phyloP scores from a whole-genome alignment of 1,140 invertebrate genomes.

The Megathymus violae region DNA sequence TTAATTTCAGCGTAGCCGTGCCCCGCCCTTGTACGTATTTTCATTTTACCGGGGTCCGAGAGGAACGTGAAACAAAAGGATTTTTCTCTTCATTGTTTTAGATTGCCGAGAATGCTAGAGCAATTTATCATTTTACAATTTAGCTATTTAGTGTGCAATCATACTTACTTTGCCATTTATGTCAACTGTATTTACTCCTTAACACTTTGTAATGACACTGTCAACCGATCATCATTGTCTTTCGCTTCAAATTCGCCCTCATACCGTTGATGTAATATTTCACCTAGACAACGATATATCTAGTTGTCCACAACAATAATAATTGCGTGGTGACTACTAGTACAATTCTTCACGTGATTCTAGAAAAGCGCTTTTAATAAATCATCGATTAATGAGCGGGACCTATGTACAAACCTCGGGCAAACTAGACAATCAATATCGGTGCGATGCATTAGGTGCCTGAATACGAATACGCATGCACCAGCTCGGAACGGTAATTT shows the following conservation, averaged over 20 bases:
- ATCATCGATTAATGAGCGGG: constrained; percentile 4
- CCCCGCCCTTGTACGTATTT: constrained; percentile 54
- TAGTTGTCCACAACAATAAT: constrained; percentile 22
- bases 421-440: constrained; percentile 57
- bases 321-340: constrained; percentile 12
- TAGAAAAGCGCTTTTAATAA: constrained; percentile 19
- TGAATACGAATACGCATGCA: constrained; percentile 62
- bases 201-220: not conserved
- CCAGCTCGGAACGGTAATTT: constrained; percentile 42
- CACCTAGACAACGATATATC: constrained; percentile 22
- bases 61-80: constrained; percentile 63
- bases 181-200: not conserved
- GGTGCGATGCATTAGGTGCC: constrained; percentile 52
- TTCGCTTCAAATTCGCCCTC: not conserved
- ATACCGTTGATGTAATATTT: constrained; percentile 12
- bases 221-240: not conserved
- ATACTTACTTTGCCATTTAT: not conserved
- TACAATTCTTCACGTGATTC: not conserved
- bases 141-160: not conserved
- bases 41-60: constrained; percentile 53
- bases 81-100: constrained; percentile 62
- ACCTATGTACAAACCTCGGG: too few species aligned
- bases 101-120: constrained; percentile 11
- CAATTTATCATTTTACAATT: constrained; percentile 25
- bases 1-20: constrained; percentile 56